A percentile compares a stretch with the other conserved stretches of the same genome.
phyloP scores from a whole-genome alignment of 2,888 invertebrate species.

The Prostheceraeus crozeri region DNA sequence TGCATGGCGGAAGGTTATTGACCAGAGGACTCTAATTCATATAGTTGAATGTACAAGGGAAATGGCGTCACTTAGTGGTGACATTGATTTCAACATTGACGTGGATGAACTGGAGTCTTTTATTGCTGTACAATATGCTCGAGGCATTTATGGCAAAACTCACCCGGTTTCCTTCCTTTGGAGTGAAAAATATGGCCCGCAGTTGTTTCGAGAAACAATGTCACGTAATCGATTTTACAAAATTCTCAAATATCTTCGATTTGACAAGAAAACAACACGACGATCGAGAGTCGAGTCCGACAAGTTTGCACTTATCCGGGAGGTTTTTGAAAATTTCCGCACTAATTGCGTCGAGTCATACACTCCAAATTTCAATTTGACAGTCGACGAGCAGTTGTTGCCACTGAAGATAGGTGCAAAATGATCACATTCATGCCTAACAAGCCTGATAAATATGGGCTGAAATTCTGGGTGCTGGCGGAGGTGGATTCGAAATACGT shows the following conservation, averaged over 20 bases:
- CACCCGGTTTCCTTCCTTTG: too few species aligned
- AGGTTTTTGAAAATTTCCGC: slow-evolving; percentile 6
- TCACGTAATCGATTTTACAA: slow-evolving; percentile 2
- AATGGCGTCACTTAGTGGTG: not conserved
- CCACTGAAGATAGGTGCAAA: slow-evolving; percentile 17
- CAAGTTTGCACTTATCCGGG: not conserved
- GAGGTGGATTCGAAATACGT: slow-evolving; percentile 13
- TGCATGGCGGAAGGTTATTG: too few species aligned
- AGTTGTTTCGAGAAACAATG: slow-evolving; percentile 13
- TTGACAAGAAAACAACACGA: slow-evolving; percentile 5
- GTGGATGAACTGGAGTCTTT: not conserved
- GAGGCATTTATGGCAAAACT: too few species aligned
- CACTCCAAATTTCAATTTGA: not conserved
- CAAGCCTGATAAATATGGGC: slow-evolving; percentile 12
- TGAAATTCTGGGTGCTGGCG: slow-evolving; percentile 11
- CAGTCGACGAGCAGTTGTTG: slow-evolving; percentile 16
- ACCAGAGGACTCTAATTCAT: too few species aligned
- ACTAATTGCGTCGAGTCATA: not conserved
- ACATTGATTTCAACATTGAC: not conserved
- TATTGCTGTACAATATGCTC: not conserved
- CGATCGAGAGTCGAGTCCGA: not conserved
- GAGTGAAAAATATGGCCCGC: too few species aligned
- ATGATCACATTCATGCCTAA: slow-evolving; percentile 28
- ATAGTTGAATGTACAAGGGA: too few species aligned
- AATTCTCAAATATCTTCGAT: slow-evolving; percentile 2